phyloP scores from a whole-genome alignment of 2,888 invertebrate genomes.

The Hydriomena furcata region DNA sequence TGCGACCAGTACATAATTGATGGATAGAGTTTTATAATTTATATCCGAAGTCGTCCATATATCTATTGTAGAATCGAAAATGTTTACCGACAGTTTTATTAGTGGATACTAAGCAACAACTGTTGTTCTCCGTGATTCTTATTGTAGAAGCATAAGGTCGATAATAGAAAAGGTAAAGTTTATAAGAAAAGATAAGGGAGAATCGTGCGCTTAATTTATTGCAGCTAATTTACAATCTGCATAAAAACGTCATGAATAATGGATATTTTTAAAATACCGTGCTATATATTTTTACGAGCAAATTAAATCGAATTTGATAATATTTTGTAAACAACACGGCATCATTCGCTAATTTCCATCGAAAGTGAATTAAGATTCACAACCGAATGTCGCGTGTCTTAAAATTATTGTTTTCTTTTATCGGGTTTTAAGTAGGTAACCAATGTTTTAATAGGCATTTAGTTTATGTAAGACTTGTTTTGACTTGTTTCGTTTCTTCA shows the following conservation, averaged over 20 bases:
- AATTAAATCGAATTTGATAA: conserved; percentile 47
- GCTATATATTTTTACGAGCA: conserved; percentile 40
- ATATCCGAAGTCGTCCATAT: conserved; percentile 31
- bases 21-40: conserved; percentile 41
- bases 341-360: conserved; percentile 43
- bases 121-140: not conserved
- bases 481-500: conserved; percentile 18
- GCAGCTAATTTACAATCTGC: conserved; percentile 21
- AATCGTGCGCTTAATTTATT: conserved; percentile 22
- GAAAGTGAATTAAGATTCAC: conserved; percentile 55
- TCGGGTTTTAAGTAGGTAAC: conserved; percentile 49
- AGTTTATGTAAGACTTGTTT: conserved; percentile 20
- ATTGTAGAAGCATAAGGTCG: not conserved
- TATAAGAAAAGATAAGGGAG: not conserved
- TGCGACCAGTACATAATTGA: conserved; percentile 40
- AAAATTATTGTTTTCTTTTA: conserved; percentile 52
- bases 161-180: conserved; percentile 10
- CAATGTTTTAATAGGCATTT: conserved; percentile 26
- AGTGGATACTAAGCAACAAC: not conserved
- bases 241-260: conserved; percentile 26
- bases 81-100: conserved; percentile 25
- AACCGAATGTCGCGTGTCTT: conserved; percentile 56
- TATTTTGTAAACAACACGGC: conserved; percentile 43
- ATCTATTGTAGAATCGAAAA: conserved; percentile 26
- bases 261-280: conserved; percentile 29